A percentile compares a stretch with the other conserved stretches of the same genome.
phyloP scores from a whole-genome alignment of 2,888 invertebrate genomes.

The Latheticus oryzae region DNA sequence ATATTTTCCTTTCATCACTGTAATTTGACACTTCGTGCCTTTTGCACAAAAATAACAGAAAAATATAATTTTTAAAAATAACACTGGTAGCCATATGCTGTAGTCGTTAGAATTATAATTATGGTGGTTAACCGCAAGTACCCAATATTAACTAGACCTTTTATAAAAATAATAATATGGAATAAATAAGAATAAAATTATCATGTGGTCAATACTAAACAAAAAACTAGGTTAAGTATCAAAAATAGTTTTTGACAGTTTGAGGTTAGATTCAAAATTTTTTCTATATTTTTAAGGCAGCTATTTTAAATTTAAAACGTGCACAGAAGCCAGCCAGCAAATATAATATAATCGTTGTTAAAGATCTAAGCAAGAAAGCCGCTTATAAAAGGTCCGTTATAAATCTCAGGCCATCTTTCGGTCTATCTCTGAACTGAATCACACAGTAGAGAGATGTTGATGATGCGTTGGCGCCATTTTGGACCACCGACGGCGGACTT shows the following conservation, averaged over 20 bases:
- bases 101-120: constrained; percentile 35
- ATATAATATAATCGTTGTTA: constrained; percentile 46
- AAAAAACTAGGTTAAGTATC: no score
- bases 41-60: constrained; percentile 37
- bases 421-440: constrained; percentile 59
- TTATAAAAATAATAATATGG: constrained; percentile 24
- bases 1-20: constrained; percentile 15
- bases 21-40: constrained; percentile 27
- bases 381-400: constrained; percentile 57
- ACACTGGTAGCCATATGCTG: constrained; percentile 38
- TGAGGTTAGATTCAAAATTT: no score
- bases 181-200: no score
- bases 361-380: constrained; percentile 55
- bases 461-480: constrained; percentile 46
- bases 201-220: no score
- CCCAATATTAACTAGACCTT: constrained; percentile 32
- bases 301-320: constrained; percentile 34
- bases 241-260: no score
- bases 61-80: constrained; percentile 33
- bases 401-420: constrained; percentile 60
- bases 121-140: constrained; percentile 39
- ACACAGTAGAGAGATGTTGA: no score
- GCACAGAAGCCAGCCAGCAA: constrained; percentile 25
- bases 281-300: neutral
- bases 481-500: constrained; percentile 43